Evolutionary conservation across 2,113 vertebrate species (phyloP).

Genomic region (Pomatostomus ruficeps): DNA sequence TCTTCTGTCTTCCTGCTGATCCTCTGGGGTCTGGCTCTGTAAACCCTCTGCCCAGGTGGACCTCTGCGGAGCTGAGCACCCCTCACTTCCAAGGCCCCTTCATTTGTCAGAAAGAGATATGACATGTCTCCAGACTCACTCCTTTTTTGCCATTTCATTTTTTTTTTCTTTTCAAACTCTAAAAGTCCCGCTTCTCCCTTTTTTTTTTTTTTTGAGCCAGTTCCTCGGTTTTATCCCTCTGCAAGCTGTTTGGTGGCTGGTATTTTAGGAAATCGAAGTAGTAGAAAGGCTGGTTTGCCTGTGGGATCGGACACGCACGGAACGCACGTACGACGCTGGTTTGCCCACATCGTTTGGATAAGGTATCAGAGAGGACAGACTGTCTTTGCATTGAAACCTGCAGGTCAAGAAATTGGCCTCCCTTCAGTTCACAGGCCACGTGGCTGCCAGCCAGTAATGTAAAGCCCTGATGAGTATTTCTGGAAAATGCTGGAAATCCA

Average conservation of each 20-base stretch:
- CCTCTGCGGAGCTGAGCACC: neutral
- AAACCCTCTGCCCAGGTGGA: neutral
- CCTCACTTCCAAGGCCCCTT: neutral
- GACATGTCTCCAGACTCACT: neutral
- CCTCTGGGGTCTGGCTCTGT: neutral
- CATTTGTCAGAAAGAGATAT: fast-evolving
- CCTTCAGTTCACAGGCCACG: neutral
- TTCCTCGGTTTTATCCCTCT: neutral
- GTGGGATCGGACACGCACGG: neutral
- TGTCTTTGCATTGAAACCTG: conserved; percentile 29
- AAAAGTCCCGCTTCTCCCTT: neutral
- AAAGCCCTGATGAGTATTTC: conserved; percentile 30
- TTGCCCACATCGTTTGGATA: conserved; percentile 33
- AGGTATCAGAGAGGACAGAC: conserved; percentile 31
- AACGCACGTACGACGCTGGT: neutral
- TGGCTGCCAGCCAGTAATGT: conserved; percentile 42
- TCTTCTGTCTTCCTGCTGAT: neutral
- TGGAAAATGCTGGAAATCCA: conserved; percentile 29
- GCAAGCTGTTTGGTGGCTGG: neutral
- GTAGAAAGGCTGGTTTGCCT: neutral
- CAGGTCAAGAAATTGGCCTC: conserved; percentile 36
- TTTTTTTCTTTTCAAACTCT: neutral
- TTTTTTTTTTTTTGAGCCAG: neutral
- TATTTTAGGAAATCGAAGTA: neutral
- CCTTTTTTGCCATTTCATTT: neutral